A percentile compares a stretch with the other conserved stretches of the same genome.
Evolutionary conservation across 92 coral and sea anemone genomes (phyloP).

Genomic region (Parazoanthus swiftii): DNA sequence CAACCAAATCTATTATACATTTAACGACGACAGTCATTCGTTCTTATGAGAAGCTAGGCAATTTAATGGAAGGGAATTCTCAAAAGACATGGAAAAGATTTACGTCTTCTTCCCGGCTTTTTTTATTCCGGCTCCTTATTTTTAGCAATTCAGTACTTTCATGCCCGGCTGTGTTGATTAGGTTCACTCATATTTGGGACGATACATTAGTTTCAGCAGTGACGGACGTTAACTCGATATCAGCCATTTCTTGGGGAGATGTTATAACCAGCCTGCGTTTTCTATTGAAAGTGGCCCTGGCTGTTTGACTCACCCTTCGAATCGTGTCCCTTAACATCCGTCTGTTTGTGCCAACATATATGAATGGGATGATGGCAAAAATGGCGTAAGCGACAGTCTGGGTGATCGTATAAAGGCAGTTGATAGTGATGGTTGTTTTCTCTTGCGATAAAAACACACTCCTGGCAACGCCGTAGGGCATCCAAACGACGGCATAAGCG

Average conservation of each 20-base stretch:
- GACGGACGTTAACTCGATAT: background rate
- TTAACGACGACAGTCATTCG: no score
- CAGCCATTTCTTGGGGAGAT: background rate
- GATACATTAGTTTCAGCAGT: background rate
- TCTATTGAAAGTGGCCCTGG: slow-evolving; percentile 12
- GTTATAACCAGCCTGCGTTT: background rate
- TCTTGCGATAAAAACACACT: background rate
- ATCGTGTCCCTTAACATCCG: background rate
- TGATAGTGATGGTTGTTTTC: background rate
- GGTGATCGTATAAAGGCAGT: background rate
- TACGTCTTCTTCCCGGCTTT: no score
- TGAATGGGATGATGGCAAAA: slow-evolving; percentile 4
- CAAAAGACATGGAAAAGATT: no score
- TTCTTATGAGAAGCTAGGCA: no score
- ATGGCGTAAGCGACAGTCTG: background rate
- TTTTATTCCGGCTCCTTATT: background rate
- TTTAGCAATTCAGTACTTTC: background rate
- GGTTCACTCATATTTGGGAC: background rate
- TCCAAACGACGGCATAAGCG: slow-evolving; percentile 1
- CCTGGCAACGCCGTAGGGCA: background rate
- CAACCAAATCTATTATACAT: no score
- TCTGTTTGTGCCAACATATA: background rate
- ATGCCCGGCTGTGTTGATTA: background rate
- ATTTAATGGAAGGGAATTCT: no score
- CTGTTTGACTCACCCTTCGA: background rate